Evolutionary conservation across 1,140 invertebrate genomes (phyloP), one percentile per base, ranked within the genome.

Genomic region (Drosophila bocki): DNA sequence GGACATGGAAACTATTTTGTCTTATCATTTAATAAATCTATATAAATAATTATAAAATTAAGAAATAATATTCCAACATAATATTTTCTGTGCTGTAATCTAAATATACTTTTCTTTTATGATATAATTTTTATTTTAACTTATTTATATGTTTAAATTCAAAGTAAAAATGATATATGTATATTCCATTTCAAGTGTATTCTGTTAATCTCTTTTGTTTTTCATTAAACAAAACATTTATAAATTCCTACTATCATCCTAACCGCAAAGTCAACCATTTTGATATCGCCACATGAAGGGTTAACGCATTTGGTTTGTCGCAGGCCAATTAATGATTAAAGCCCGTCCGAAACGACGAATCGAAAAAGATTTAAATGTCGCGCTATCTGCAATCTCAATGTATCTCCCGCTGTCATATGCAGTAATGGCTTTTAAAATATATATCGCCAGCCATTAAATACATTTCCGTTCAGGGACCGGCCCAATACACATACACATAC

Each of bases 401-500:
- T 78, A 78, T 77, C 74, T 69, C 75, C 64, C 42, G 56, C 75
- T 78, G 75, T 78, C 75, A 78, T 77, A 78, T 77, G 75, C 75
- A 78, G 75, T 78, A 78, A 77, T 77, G 75, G 75, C 56, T 69
- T 78, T 78, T 78, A 78, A 78, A 78, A 78, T 78, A 78, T 78
- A 78, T 78, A 78, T 78, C 74, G 75, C 75, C 39, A 39, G 57
- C 75, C 75, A 78, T 78, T 78, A 78, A 78, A 78, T 78, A 78
- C 74, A 77, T 69, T 77, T 78, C 63, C 75, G 72, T 61, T 77
- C 32, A 39, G 56, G 33, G 45, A 33, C 51, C 41, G 39, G 15
- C 13, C 45, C 41, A 35, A 22, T 33, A 37, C 50, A 76, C 22
- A 50, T 45, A 37, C 60, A 45, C 6, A 19, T 29, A 51, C 12